Evolutionary conservation across 2,797 vertebrate genomes (phyloP), one percentile per base, ranked within the genome.

Genomic region (Hydrocynus forskahlii): DNA sequence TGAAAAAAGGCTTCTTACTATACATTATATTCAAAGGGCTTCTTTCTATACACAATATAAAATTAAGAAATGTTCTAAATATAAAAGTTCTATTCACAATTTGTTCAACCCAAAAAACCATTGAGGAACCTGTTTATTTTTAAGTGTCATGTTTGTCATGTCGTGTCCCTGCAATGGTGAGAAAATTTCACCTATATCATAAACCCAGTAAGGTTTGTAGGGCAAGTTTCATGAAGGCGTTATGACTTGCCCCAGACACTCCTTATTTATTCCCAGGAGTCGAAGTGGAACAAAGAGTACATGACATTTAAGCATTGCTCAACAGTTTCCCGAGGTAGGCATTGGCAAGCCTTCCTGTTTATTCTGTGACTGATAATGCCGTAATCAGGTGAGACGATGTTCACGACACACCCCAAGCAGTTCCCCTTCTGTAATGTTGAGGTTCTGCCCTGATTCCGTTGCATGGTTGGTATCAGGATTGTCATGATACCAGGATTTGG

Each of bases 191-290:
- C 8, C 29, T 29, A 29, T 8, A 12, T 5, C 5, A 29, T 13
- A n/a, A 73, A 73, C 8, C 16, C 25, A 55, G 69, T 2, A 0
- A 38, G 1, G 35, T 50, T 50, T 63, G 40, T 23, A 2, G 3
- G 57, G 10, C 40, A 40, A 63, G 57, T 62, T 63, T 50, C 29
- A 16, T 9, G 21, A 63, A 43, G 74, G n/a, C 7, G 74, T 75
- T 75, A n/a, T 21, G 57, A 75, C 74, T 63, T 50, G 74, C 16
- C 43, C 40, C 21, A 1, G 12, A 29, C 40, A n/a, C 74, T 50
- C 74, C 60, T 50, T 19, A 25, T 50, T 50, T 29, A 23, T 45
- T 25, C 23, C 10, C 38, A 3, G 23, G 35, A 40, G 25, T 16
- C 14, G 55, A 7, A 23, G n/a, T 23, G 12, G 35, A 45, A 75